phyloP scores from a whole-genome alignment of 1,140 invertebrate genomes.

The Schlechtendalia chinensis region DNA sequence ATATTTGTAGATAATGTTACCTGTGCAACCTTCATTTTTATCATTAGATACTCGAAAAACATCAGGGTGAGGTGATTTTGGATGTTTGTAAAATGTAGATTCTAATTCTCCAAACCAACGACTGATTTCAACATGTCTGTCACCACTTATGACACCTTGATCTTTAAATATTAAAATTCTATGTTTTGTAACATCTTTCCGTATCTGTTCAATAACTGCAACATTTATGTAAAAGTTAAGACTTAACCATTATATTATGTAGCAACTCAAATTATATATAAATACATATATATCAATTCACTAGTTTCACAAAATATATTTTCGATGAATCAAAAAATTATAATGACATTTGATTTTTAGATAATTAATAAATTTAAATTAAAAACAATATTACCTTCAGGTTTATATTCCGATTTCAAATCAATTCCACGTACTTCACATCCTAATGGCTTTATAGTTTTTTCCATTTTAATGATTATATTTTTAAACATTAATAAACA shows the following conservation, averaged over 20 bases:
- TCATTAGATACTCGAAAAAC: constrained; percentile 60
- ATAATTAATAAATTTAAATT: neutral
- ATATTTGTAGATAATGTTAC: constrained; percentile 49
- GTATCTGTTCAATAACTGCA: constrained; percentile 57
- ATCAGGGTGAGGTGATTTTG: constrained; percentile 59
- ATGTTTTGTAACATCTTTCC: constrained; percentile 57
- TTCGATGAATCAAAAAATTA: neutral
- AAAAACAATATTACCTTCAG: constrained; percentile 53
- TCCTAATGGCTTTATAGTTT: constrained; percentile 54
- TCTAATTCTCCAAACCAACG: constrained; percentile 60
- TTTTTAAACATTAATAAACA: neutral
- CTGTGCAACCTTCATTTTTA: constrained; percentile 58
- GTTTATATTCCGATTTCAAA: constrained; percentile 55
- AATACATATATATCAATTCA: no score
- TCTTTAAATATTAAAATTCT: constrained; percentile 59
- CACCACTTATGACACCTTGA: constrained; percentile 57
- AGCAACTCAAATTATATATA: no score
- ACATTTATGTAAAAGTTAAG: neutral
- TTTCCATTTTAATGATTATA: constrained; percentile 18
- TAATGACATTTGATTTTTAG: no score
- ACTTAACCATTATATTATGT: neutral
- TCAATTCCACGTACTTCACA: constrained; percentile 57
- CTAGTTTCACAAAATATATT: no score
- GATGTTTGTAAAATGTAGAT: constrained; percentile 60
- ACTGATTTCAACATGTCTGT: constrained; percentile 59